Percentiles rank a stretch among this genome's conserved stretches.
Evolutionary conservation across 2,113 vertebrate species (phyloP).

Genomic region (Opisthocomus hoazin): DNA sequence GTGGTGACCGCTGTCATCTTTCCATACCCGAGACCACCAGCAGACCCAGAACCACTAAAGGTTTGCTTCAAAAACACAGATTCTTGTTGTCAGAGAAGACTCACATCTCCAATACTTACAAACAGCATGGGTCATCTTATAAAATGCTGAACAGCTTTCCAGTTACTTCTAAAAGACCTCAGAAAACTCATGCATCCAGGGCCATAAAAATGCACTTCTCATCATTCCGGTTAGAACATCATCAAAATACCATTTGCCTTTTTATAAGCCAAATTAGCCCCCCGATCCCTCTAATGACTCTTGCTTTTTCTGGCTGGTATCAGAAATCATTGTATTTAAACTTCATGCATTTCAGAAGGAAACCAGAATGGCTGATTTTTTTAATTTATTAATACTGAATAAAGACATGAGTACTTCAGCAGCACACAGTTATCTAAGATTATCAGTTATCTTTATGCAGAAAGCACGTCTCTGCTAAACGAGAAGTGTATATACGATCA

Average conservation of each 20-base stretch:
- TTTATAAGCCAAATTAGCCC: conserved; percentile 22
- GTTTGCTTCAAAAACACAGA: not conserved
- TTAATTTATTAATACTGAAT: not conserved
- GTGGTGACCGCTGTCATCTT: not conserved
- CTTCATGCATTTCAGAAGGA: not conserved
- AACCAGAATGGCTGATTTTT: not conserved
- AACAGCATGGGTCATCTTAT: not conserved
- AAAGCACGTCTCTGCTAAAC: not conserved
- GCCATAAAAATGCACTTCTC: not conserved
- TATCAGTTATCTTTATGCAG: not conserved
- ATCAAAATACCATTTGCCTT: conserved; percentile 25
- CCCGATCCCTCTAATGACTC: not conserved
- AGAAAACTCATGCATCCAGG: not conserved
- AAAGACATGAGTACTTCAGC: not conserved
- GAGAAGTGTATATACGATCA: not conserved
- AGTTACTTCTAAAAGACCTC: not conserved
- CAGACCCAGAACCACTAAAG: not conserved
- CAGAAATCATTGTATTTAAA: not conserved
- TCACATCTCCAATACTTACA: rapidly evolving
- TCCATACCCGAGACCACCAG: not conserved
- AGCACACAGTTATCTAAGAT: not conserved
- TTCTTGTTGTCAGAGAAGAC: not conserved
- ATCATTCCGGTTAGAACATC: not conserved
- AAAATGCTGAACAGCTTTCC: not conserved
- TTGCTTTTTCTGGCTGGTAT: not conserved